Conservation (phyloP, 2,888 invertebrate species). For the Acleris laterana region DNA sequence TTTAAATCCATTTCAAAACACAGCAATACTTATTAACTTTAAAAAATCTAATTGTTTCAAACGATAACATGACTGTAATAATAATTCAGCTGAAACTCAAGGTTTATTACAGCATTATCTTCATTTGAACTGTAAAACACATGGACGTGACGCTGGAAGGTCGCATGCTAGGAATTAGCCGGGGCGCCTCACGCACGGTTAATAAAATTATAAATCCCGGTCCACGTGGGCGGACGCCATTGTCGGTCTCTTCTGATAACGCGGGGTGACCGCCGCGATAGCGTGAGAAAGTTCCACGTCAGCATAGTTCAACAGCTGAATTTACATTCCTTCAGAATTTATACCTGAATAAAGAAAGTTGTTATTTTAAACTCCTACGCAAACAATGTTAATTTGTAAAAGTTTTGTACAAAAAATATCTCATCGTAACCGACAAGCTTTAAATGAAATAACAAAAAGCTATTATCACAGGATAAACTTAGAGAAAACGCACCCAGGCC, state of each 20-base stretch:
- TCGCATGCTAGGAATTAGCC: slow-evolving; percentile 23
- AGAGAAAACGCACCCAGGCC: not conserved
- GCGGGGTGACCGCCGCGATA: slow-evolving; percentile 54
- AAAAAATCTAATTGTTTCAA: not conserved
- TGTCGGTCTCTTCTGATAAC: slow-evolving; percentile 61
- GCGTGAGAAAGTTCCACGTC: slow-evolving; percentile 52
- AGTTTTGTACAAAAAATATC: not conserved
- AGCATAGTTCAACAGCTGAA: slow-evolving; percentile 13
- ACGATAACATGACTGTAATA: too few species aligned
- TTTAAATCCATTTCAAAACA: too few species aligned
- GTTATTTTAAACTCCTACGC: slow-evolving; percentile 12
- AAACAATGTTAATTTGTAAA: not conserved
- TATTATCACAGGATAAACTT: slow-evolving; percentile 4
- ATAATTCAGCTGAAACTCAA: slow-evolving; percentile 5
- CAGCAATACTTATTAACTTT: not conserved
- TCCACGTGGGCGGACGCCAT: slow-evolving; percentile 64
- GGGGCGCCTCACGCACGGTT: slow-evolving; percentile 56
- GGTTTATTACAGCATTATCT: slow-evolving; percentile 15
- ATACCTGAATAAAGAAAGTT: not conserved
- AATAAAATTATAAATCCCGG: slow-evolving; percentile 59
- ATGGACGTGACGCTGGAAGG: slow-evolving; percentile 16
- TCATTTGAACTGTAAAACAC: slow-evolving; percentile 22
- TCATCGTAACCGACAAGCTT: not conserved
- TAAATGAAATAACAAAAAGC: not conserved
- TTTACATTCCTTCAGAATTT: slow-evolving; percentile 15